A percentile compares a stretch with the other conserved stretches of the same genome.
Conservation (phyloP, 2,888 invertebrate species). For the Hydroisotoma schaefferi region DNA sequence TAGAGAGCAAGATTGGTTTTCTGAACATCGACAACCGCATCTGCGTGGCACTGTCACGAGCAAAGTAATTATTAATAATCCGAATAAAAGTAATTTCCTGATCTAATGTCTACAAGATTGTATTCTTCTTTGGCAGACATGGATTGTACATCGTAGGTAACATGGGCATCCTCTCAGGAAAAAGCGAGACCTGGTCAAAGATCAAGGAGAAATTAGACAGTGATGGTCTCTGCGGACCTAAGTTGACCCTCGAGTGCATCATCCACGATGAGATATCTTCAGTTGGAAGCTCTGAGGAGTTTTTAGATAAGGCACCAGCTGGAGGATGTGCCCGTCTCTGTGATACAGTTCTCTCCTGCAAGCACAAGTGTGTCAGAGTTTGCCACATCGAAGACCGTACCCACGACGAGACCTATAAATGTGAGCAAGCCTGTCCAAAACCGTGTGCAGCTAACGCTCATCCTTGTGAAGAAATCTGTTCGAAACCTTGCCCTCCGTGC, state of each 20-base stretch:
- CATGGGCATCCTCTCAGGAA: slow-evolving; percentile 49
- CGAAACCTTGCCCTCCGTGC: slow-evolving; percentile 45
- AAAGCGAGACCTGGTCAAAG: slow-evolving; percentile 47
- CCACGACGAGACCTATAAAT: slow-evolving; percentile 56
- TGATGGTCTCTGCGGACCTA: no score
- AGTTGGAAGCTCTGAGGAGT: slow-evolving; percentile 27
- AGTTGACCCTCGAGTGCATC: slow-evolving; percentile 43
- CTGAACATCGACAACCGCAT: slow-evolving; percentile 66
- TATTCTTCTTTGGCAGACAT: slow-evolving; percentile 23
- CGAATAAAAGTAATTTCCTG: background rate
- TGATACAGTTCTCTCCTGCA: slow-evolving; percentile 57
- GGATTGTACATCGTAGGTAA: slow-evolving; percentile 74
- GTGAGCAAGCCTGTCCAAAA: slow-evolving; percentile 54
- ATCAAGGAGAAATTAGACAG: no score
- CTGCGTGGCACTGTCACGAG: slow-evolving; percentile 74
- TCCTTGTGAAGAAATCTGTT: slow-evolving; percentile 32
- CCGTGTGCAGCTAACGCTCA: slow-evolving; percentile 13
- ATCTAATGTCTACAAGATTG: background rate
- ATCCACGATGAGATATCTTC: slow-evolving; percentile 34
- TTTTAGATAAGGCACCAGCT: slow-evolving; percentile 52
- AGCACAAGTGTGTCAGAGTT: slow-evolving; percentile 60
- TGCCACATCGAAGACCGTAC: slow-evolving; percentile 62
- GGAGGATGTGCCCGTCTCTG: slow-evolving; percentile 63
- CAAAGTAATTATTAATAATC: slow-evolving; percentile 54
- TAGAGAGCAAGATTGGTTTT: slow-evolving; percentile 66